Conservation (phyloP, 2,797 vertebrate genomes). For the Tragelaphus oryx region DNA sequence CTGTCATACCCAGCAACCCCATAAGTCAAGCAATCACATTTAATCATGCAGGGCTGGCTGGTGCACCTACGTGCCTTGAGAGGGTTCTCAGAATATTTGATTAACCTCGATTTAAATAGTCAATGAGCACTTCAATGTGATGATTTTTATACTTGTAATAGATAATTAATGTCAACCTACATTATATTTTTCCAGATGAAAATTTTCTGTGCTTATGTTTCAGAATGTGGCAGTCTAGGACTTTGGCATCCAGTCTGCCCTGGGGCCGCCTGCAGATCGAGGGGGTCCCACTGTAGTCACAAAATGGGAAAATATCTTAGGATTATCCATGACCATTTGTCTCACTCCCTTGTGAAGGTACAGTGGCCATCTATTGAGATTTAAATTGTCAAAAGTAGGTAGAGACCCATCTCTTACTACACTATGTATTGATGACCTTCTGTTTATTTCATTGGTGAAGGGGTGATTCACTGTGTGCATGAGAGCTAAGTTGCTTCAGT, state of each 20-base stretch:
- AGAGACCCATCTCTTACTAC: not conserved
- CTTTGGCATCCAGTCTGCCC: not conserved
- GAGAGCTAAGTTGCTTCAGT: not conserved
- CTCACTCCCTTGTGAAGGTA: not conserved
- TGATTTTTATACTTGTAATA: not conserved
- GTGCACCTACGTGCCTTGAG: no score
- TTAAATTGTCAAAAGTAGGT: not conserved
- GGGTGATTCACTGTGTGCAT: not conserved
- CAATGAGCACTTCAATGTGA: not conserved
- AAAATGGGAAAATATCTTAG: not conserved
- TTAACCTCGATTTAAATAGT: not conserved
- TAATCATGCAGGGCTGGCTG: not conserved
- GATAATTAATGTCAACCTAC: not conserved
- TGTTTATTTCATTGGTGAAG: not conserved
- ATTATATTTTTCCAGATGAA: not conserved
- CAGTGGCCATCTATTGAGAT: no score
- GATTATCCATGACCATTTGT: not conserved
- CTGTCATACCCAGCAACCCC: not conserved
- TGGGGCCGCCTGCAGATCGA: rapidly evolving
- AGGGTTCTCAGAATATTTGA: not conserved
- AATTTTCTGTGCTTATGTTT: not conserved
- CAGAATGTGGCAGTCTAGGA: not conserved
- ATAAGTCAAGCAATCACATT: not conserved
- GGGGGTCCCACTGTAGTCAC: no score
- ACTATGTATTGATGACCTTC: not conserved